These are phyloP conservation scores for Gorilla gorilla DNA, from an alignment of 2,113 vertebrate species.

Conservation along the genomic window DNA sequence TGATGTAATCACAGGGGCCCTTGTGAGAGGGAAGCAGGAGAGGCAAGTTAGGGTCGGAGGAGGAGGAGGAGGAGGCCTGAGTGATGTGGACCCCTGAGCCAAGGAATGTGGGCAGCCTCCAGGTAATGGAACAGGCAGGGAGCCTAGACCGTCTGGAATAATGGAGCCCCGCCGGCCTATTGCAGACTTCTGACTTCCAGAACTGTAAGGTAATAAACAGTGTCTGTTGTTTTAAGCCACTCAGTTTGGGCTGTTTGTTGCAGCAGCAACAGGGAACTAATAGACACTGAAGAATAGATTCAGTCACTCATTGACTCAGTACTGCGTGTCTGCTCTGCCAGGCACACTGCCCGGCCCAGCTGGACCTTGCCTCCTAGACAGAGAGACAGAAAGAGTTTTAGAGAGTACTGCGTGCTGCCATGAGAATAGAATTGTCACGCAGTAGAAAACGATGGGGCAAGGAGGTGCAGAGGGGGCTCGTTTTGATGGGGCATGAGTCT, in stretches of 20 bases:
- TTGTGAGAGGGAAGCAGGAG: background rate
- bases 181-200: background rate
- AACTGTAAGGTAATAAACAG: background rate
- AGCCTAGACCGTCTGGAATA: background rate
- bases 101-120: background rate
- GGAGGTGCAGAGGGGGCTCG: accelerated
- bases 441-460: background rate
- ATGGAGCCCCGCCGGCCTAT: accelerated
- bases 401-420: background rate
- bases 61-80: background rate
- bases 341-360: background rate
- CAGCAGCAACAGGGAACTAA: background rate
- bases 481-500: background rate
- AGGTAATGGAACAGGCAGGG: background rate
- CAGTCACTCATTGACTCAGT: background rate
- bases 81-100: accelerated
- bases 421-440: background rate
- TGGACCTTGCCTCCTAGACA: background rate
- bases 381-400: background rate
- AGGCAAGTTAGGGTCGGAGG: background rate
- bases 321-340: background rate
- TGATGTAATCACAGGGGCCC: background rate
- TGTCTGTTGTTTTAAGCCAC: background rate
- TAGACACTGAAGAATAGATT: background rate
- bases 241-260: background rate